Evolutionary conservation across 2,797 vertebrate species (phyloP), one percentile per base, ranked within the genome.

Genomic region (Momotus momota): DNA sequence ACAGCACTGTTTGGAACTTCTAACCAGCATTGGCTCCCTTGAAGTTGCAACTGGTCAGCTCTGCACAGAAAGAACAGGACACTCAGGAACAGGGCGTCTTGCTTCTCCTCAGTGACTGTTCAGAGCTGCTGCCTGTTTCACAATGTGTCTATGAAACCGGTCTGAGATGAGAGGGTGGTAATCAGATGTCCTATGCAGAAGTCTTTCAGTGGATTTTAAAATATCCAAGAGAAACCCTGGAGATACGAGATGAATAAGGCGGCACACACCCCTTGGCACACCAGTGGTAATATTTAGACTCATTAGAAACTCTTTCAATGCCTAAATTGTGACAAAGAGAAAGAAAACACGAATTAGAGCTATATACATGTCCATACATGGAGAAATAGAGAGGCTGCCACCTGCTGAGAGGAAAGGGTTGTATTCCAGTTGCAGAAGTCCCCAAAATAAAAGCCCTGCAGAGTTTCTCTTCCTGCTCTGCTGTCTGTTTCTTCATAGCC

Each of bases 141-240:
- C 0, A 0, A 29, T 2, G 0, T 31, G 15, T 25, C 81, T 31
- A 9, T 72, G 62, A 46, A 58, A 45, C 31, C 38, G 21, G 11
- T 17, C 57, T 60, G 45, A 84, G 46, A 40, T 48, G 54, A 72
- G 35, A 35, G 27, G 40, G 29, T 35, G 74, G 19, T 48, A 51
- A 54, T 65, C 23, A n/a, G 5, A 6, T 8, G 3, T 48, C 25
- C 52, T 22, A 17, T 9, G 27, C 33, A 74, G 26, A 74, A 80
- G n/a, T n/a, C 14, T 66, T 66, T 80, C 38, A 7, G 19, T 71
- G 48, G 29, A 22, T 40, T 81, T 81, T 46, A 86, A 86, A 77
- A 64, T 33, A 49, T 33, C 31, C 12, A 60, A n/a, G 51, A 62
- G 33, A 86, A 86, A 60, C 65, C 29, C 23, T 27, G 31, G 31